Conservation (phyloP, 2,888 invertebrate genomes). For the Creontiades dilutus region DNA sequence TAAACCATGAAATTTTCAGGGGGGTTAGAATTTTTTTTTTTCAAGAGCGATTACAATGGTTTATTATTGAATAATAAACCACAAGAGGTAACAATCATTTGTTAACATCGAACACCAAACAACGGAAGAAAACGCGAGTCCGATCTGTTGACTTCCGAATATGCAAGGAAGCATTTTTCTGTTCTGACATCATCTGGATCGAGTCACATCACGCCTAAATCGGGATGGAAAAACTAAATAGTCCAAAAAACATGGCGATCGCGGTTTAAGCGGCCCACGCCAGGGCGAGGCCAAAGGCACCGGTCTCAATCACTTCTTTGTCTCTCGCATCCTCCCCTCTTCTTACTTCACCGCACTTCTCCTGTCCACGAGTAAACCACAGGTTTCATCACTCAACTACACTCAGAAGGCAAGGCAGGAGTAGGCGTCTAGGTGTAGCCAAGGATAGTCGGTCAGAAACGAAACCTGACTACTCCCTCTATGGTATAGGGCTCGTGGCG, state of each 20-base stretch:
- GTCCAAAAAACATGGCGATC: slow-evolving; percentile 47
- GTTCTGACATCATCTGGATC: slow-evolving; percentile 17
- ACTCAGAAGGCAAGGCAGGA: slow-evolving; percentile 47
- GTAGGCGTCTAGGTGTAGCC: slow-evolving; percentile 63
- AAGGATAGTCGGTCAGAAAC: slow-evolving; percentile 43
- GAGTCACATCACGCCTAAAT: neutral
- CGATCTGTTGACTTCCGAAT: too few relatives aligned
- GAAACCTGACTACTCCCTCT: slow-evolving; percentile 39
- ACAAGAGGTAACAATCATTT: too few relatives aligned
- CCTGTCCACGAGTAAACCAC: slow-evolving; percentile 50
- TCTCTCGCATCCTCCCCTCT: slow-evolving; percentile 32
- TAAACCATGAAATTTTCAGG: too few relatives aligned
- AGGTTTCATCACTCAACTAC: slow-evolving; percentile 51
- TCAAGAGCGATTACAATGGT: too few relatives aligned
- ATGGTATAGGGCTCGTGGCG: slow-evolving; percentile 32
- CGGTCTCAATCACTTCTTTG: slow-evolving; percentile 62
- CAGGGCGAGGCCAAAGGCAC: slow-evolving; percentile 49
- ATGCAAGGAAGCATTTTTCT: neutral
- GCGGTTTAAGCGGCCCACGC: slow-evolving; percentile 51
- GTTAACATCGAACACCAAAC: too few relatives aligned
- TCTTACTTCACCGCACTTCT: neutral
- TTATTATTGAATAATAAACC: too few relatives aligned
- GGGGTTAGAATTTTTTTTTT: too few relatives aligned
- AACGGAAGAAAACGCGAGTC: too few relatives aligned
- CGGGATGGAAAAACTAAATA: neutral